Percentiles rank a stretch among this genome's conserved stretches.
Conservation (phyloP, 2,113 vertebrate species). For the Corythornis cristatus region DNA sequence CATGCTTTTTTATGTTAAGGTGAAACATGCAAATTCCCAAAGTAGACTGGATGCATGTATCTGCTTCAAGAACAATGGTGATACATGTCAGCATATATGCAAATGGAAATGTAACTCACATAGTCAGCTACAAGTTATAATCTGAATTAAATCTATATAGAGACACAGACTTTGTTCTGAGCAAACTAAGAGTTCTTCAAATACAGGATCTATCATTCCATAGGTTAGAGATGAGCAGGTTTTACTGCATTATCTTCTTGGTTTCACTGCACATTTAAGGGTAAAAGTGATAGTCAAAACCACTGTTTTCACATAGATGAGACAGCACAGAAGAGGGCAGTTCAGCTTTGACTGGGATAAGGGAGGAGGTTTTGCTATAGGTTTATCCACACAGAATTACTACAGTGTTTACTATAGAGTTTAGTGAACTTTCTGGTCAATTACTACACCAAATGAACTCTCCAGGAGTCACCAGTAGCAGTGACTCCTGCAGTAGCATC, state of each 20-base stretch:
- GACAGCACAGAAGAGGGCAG: neutral
- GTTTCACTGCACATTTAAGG: neutral
- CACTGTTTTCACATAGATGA: neutral
- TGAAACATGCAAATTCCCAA: neutral
- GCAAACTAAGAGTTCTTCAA: neutral
- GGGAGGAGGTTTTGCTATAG: neutral
- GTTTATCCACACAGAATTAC: neutral
- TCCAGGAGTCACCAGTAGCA: neutral
- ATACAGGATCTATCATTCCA: neutral
- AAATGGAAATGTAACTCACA: neutral
- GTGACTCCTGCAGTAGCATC: too few species aligned
- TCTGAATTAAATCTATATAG: neutral
- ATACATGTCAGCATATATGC: neutral
- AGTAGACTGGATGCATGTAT: neutral
- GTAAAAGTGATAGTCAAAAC: neutral
- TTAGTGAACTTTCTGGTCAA: neutral
- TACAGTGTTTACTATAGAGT: neutral
- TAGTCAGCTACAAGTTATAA: neutral
- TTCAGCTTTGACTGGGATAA: neutral
- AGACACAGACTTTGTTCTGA: neutral
- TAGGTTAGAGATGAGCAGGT: rapidly evolving
- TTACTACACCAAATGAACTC: neutral
- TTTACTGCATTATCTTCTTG: neutral
- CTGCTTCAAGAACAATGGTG: neutral
- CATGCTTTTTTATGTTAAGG: neutral